These are phyloP conservation scores for Agrochola macilenta DNA, from an alignment of 2,888 invertebrate species.

Conservation along the genomic window DNA sequence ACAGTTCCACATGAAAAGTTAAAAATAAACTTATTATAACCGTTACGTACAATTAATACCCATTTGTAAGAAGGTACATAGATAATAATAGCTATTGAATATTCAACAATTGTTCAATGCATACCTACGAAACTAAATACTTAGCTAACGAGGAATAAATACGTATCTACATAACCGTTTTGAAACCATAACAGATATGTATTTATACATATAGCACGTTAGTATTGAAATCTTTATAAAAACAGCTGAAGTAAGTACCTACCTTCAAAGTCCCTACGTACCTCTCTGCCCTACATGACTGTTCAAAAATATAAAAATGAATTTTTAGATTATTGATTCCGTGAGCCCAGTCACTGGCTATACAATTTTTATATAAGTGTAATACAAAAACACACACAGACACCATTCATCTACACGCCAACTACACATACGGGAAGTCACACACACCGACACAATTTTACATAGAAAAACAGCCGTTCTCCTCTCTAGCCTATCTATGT, in stretches of 20 bases:
- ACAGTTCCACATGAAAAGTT: not conserved
- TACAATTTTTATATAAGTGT: constrained; percentile 85
- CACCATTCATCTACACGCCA: constrained; percentile 77
- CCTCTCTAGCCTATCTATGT: constrained; percentile 83
- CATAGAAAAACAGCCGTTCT: constrained; percentile 89
- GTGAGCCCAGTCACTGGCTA: constrained; percentile 78
- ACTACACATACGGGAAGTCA: constrained; percentile 87
- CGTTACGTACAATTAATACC: not conserved
- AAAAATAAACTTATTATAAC: not conserved
- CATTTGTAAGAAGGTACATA: constrained; percentile 19
- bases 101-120: constrained; percentile 50
- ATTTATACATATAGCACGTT: not conserved
- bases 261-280: constrained; percentile 32
- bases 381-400: constrained; percentile 81
- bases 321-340: constrained; percentile 88
- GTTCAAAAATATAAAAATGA: constrained; percentile 83
- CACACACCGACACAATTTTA: constrained; percentile 83
- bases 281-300: constrained; percentile 64
- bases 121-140: constrained; percentile 25
- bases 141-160: constrained; percentile 50
- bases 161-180: constrained; percentile 39
- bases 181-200: constrained; percentile 29
- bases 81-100: constrained; percentile 41
- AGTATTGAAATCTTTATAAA: not conserved
- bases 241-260: not conserved